Evolutionary conservation across 2,113 vertebrate genomes (phyloP).

Genomic region (Cairina moschata): DNA sequence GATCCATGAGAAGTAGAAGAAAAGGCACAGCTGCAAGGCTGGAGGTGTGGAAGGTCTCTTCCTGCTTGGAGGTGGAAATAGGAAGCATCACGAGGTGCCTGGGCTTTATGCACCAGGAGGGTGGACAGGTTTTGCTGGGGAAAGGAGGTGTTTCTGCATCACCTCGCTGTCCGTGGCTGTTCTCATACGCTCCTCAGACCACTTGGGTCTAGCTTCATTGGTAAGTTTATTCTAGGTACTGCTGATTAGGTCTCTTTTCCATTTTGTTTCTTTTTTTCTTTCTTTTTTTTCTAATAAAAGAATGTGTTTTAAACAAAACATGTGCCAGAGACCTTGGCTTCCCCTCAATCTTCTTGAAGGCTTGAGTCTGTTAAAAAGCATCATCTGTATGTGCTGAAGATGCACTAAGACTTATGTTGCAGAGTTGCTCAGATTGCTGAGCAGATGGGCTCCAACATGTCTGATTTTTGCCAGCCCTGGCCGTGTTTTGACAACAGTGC

Average conservation of each 20-base stretch:
- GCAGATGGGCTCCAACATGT: slow-evolving; percentile 73
- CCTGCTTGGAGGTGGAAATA: background rate
- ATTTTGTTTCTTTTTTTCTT: background rate
- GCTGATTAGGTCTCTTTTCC: background rate
- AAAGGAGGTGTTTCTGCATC: background rate
- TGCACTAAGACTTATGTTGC: slow-evolving; percentile 56
- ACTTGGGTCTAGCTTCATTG: background rate
- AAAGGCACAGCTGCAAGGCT: background rate
- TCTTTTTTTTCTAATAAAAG: background rate
- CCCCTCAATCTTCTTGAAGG: slow-evolving; percentile 66
- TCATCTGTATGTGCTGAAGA: slow-evolving; percentile 70
- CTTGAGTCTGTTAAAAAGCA: slow-evolving; percentile 52
- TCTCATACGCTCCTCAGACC: background rate
- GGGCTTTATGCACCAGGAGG: background rate
- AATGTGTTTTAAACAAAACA: slow-evolving; percentile 63
- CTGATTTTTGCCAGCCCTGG: slow-evolving; percentile 65
- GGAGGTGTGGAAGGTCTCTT: background rate
- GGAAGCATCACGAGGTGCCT: background rate
- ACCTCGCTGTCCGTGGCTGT: background rate
- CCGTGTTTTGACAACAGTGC: slow-evolving; percentile 72
- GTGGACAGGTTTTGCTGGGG: background rate
- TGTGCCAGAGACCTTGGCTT: slow-evolving; percentile 67
- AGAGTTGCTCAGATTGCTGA: slow-evolving; percentile 60
- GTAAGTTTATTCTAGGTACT: background rate
- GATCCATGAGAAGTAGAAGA: background rate